Evolutionary conservation across 1,140 invertebrate genomes (phyloP), one percentile per base, ranked within the genome.

Genomic region (Drosophila neocordata): DNA sequence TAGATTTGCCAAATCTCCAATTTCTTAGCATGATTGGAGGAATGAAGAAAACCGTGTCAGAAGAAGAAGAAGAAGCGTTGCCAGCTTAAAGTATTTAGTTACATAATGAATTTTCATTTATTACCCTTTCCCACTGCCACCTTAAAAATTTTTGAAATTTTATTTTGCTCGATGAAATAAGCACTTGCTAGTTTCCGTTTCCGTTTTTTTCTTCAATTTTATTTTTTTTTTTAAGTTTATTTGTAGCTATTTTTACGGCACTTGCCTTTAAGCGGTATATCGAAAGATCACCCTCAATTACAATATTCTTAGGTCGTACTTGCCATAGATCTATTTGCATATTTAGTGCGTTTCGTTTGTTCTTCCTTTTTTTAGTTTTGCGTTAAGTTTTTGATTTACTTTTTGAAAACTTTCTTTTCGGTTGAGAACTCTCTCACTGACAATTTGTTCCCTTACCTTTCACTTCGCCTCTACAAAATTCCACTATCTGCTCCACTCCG

Each of bases 351-450:
- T 31, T 57, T 58, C 38, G 15, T 52, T 22, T 37, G 18, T 18
- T 31, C 27, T 31, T 31, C 1, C 6, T 44, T 64, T 73, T n/a
- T n/a, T n/a, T n/a, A 37, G 52, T 65, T 57, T 69, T 55, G 65
- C 65, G 52, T 73, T 65, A 61, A 52, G 27, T 56, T 73, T 69
- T 35, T 71, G 18, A 51, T 64, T 82, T 85, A 65, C 68, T 61
- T 64, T 81, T 87, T 81, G 69, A 44, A 18, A 44, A 75, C 67
- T 88, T 85, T 87, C 64, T 66, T 76, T 75, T 81, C 22, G 68
- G 82, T 87, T 78, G 61, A 69, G 71, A 87, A 69, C 65, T 82
- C 83, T 72, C 67, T 82, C 83, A 87, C 83, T 87, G 82, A 91
- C 87, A 82, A 84, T 79, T 58, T 66, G 79, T 83, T 79, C 69